Base-by-base conservation (phyloP, 2,797 vertebrate genomes). In the Cyclopterus lumpus region DNA sequence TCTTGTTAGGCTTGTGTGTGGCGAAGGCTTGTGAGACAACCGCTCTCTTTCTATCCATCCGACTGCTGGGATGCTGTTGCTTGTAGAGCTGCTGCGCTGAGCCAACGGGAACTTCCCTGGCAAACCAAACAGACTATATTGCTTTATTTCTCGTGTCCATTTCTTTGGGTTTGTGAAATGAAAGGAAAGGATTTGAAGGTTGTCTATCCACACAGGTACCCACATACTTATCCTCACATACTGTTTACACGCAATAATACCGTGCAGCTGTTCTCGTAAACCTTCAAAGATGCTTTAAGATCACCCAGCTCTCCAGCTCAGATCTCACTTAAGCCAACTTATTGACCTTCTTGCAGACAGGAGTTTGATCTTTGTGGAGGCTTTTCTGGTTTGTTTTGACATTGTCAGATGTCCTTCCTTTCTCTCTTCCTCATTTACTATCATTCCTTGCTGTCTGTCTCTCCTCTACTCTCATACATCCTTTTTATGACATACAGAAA, bases 101-200 rank as follows among this genome's bases (percentile, higher is more conserved):
- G 22, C 70, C 53, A 34, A 24, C 16, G 26, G 54, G 59, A 82
- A 58, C 26, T 79, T 73, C 73, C 48, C 84, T 64, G 38, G 80
- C 57, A 58, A 71, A 67, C 79, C 73, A 71, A 77, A 76, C 16
- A 40, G 30, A 69, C 66, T 61, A 10, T 55, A 57, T 74, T 73
- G 34, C 46, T 84, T 87, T 70, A 81, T 80, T 49, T 77, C 71
- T 67, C 76, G 26, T 87, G 86, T 63, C 71, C 3, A 3, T 80
- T 76, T 64, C 79, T 76, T 61, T 62, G 26, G 42, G 59, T 44
- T 73, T 72, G 55, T 30, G 63, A 82, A 67, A 75, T 51, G 66
- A 58, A 38, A 60, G 18, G 46, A 73, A 85, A 74, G 67, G 10
- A 26, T 79, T 65, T 71, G 14, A 66, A 55, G 54, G 46, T 46